Evolutionary conservation across 2,888 invertebrate species (phyloP).

Genomic region (Epistrophe eligans): DNA sequence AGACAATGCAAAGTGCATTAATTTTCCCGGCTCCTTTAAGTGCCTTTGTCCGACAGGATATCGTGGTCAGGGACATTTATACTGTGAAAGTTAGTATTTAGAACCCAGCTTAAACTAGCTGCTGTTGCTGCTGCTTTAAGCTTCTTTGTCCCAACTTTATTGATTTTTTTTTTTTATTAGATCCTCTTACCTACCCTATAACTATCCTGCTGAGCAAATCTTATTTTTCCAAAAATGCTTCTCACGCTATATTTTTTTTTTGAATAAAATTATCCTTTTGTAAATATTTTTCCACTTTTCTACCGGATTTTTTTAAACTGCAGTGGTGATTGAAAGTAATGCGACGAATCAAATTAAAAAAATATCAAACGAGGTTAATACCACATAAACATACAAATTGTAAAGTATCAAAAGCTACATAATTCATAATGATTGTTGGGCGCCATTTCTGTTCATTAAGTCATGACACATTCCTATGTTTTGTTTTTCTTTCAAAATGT

Average conservation of each 20-base stretch:
- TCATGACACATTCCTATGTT: neutral
- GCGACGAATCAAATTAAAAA: neutral
- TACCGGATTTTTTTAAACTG: conserved; percentile 1
- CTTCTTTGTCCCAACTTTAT: conserved; percentile 3
- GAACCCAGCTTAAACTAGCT: neutral
- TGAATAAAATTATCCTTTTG: conserved; percentile 38
- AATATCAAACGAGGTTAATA: neutral
- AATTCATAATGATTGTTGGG: neutral
- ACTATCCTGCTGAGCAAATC: conserved; percentile 44
- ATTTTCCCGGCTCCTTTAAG: conserved; percentile 91
- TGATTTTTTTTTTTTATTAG: neutral
- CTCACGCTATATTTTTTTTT: conserved; percentile 59
- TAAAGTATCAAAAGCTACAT: neutral
- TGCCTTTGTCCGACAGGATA: conserved; percentile 91
- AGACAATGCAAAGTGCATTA: conserved; percentile 91
- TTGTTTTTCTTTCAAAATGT: neutral
- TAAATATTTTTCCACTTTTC: conserved; percentile 29
- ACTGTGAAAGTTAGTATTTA: conserved; percentile 90
- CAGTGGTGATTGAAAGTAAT: conserved; percentile 22
- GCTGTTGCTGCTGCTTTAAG: conserved; percentile 24
- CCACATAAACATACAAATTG: neutral
- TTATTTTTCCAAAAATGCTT: conserved; percentile 56
- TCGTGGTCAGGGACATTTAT: conserved; percentile 89
- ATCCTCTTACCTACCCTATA: neutral
- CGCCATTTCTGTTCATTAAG: neutral